Evolutionary conservation across 2,888 invertebrate genomes (phyloP), one percentile per base, ranked within the genome.

Genomic region (Dysmachus trigonus): DNA sequence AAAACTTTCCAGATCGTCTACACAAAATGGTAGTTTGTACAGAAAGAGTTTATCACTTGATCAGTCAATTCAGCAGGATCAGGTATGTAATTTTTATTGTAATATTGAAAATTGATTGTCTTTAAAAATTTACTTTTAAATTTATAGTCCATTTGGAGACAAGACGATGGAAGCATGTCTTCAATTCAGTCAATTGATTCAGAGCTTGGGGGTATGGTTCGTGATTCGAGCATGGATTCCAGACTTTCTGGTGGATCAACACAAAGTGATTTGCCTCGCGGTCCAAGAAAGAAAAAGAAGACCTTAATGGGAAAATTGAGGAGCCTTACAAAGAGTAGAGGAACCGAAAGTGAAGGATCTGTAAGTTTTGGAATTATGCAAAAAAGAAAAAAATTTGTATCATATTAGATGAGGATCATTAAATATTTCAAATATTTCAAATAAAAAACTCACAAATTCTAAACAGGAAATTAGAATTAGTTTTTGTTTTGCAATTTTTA

Each of bases 231-330:
- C 90, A 93, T 97, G 81, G 97, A 97, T 91, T 97, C 96, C 89
- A 95, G 97, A 71, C 92, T 97, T 88, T 97, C 97, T 0, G 96
- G 95, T 72, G 96, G 96, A 13, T 97, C 97, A 0, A 96, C 96
- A 0, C 96, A 97, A 91, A 97, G 97, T 91, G 97, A 97, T 90
- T 91, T 95, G 86, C 94, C 95, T 2, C 92, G 92, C 1, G 93
- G 95, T 41, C 95, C 96, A 86, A 90, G 92, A 41, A 97, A 96
- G 91, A 96, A 96, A 92, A 95, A 95, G 90, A 96, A 96, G 91
- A 94, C 97, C 81, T 92, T 97, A 47, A 96, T 97, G 90, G 96
- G 96, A 22, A 97, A 97, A 93, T 92, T 98, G 88, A 96, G 96
- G 90, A 96, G 96, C 90, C 92, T 97, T 83, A 97, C 97, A 1